Conservation (phyloP, 2,888 invertebrate species). For the Alloscopus bannaensis region DNA sequence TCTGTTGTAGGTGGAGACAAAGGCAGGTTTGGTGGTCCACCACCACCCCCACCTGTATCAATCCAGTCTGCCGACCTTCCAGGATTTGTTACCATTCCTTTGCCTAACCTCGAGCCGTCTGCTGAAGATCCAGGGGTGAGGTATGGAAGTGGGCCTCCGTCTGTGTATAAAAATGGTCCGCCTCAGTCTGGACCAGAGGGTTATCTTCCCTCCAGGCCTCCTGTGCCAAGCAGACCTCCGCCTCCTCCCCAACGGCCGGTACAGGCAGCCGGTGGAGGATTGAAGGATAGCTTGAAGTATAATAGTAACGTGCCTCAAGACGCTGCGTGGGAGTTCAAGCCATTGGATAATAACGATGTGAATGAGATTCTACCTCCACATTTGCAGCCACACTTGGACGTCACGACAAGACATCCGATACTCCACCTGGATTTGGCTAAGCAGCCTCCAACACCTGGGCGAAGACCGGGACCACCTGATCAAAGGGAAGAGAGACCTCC, state of each 20-base stretch:
- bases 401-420: constrained; percentile 9
- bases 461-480: background rate
- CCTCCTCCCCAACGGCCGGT: too few relatives aligned
- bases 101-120: constrained; percentile 19
- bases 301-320: background rate
- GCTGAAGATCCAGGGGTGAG: background rate
- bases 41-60: constrained; percentile 6
- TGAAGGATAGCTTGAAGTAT: constrained; percentile 1
- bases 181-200: constrained; percentile 14
- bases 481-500: constrained; percentile 26
- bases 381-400: background rate
- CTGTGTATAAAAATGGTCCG: background rate
- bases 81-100: constrained; percentile 33
- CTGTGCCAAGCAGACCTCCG: background rate
- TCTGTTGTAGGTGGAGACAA: constrained; percentile 31
- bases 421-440: background rate
- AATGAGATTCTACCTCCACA: constrained; percentile 10
- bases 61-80: background rate
- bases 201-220: constrained; percentile 16
- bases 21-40: constrained; percentile 9
- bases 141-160: constrained; percentile 3
- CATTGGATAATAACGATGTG: constrained; percentile 43
- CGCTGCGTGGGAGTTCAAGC: constrained; percentile 20
- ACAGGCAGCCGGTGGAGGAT: too few relatives aligned
- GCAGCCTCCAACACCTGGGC: background rate